Evolutionary conservation across 92 coral and sea anemone species (phyloP).

Genomic region (Epizoanthus rinbou): DNA sequence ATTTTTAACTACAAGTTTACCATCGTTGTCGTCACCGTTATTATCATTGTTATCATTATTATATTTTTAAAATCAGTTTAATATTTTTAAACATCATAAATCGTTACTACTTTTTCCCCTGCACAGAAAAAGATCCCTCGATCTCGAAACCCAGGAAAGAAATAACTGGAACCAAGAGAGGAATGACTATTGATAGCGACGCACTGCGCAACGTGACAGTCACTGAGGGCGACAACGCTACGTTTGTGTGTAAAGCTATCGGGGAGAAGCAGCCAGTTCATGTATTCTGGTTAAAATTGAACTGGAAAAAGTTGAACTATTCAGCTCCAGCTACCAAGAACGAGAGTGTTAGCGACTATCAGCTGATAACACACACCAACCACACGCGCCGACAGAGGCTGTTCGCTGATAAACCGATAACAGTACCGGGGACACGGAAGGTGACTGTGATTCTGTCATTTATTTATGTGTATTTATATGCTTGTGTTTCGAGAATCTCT

Average conservation of each 20-base stretch:
- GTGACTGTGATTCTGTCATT: neutral
- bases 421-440: conserved; percentile 20
- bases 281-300: conserved; percentile 30
- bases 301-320: conserved; percentile 14
- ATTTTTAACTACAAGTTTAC: too few species aligned
- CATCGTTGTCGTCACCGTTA: too few species aligned
- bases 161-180: neutral
- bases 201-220: conserved; percentile 13
- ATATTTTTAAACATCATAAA: too few species aligned
- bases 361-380: conserved; percentile 25
- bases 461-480: neutral
- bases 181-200: neutral
- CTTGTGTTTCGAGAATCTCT: too few species aligned
- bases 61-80: too few species aligned
- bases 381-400: conserved; percentile 28
- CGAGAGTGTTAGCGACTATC: neutral
- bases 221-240: conserved; percentile 27
- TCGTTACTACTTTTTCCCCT: too few species aligned
- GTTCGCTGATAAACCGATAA: conserved; percentile 17
- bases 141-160: neutral
- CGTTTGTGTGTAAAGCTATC: conserved; percentile 39
- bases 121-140: too few species aligned
- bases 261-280: conserved; percentile 5
- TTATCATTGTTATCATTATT: too few species aligned
- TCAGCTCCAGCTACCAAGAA: neutral